These are phyloP conservation scores for Nibea albiflora DNA, from an alignment of 2,113 vertebrate species.

Conservation along the genomic window DNA sequence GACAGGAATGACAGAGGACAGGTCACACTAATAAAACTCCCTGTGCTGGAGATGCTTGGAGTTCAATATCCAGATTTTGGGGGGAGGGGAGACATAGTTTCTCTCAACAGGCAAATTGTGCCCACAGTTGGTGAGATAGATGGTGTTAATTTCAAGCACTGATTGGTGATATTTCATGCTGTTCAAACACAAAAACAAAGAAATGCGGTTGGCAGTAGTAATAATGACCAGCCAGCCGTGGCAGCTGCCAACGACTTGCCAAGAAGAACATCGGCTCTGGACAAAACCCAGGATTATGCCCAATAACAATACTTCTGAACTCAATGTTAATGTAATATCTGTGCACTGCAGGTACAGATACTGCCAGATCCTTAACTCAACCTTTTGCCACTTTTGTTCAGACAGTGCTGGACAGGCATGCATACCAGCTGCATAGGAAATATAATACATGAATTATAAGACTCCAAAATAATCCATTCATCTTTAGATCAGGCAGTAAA, in stretches of 20 bases:
- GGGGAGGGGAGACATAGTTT: not conserved
- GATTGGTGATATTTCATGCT: conserved; percentile 32
- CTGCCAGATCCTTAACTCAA: too few relatives aligned
- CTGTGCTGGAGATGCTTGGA: conserved; percentile 3
- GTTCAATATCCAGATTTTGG: not conserved
- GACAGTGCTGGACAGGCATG: not conserved
- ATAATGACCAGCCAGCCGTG: conserved; percentile 7
- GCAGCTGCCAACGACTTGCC: conserved; percentile 11
- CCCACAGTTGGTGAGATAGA: conserved; percentile 16
- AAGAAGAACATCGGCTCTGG: conserved; percentile 7
- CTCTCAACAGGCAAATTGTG: conserved; percentile 20
- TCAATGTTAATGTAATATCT: not conserved
- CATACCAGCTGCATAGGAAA: not conserved
- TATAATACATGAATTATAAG: not conserved
- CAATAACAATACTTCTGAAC: conserved; percentile 4
- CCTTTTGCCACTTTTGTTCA: too few relatives aligned
- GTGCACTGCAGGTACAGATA: not conserved
- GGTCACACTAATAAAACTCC: conserved; percentile 14
- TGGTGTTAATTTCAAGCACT: conserved; percentile 32
- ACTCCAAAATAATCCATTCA: not conserved
- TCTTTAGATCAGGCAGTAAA: not conserved
- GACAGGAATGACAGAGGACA: not conserved
- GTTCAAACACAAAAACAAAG: conserved; percentile 40
- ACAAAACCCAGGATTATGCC: conserved; percentile 5
- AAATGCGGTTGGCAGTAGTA: conserved; percentile 34